Evolutionary conservation across 2,113 vertebrate genomes (phyloP).

Genomic region (Xyrauchen texanus): DNA sequence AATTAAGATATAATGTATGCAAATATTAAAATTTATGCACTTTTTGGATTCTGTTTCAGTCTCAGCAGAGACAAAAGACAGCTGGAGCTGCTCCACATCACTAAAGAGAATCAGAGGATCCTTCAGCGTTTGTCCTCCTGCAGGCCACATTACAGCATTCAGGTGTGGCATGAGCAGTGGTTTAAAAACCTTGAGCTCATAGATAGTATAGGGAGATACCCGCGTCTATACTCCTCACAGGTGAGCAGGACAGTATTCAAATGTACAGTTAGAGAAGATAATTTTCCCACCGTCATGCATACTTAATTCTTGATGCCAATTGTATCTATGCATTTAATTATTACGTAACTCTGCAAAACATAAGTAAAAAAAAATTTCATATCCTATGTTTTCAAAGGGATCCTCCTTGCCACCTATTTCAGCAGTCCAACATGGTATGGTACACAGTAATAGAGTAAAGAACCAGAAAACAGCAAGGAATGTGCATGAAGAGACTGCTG

Average conservation of each 20-base stretch:
- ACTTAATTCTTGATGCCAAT: too few relatives aligned
- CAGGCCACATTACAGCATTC: conserved; percentile 63
- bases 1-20: too few relatives aligned
- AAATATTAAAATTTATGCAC: too few relatives aligned
- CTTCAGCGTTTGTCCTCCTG: conserved; percentile 67
- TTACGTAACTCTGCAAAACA: neutral
- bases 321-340: too few relatives aligned
- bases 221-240: conserved; percentile 34
- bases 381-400: conserved; percentile 2
- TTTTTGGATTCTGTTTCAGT: conserved; percentile 54
- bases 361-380: neutral
- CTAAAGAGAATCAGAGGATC: conserved; percentile 68
- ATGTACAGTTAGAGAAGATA: too few relatives aligned
- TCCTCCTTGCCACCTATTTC: conserved; percentile 7
- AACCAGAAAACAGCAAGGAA: neutral
- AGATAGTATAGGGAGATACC: conserved; percentile 64
- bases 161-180: conserved; percentile 73
- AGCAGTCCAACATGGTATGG: neutral
- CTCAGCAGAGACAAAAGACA: conserved; percentile 67
- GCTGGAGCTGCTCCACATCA: conserved; percentile 65
- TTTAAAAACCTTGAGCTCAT: conserved; percentile 62
- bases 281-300: too few relatives aligned
- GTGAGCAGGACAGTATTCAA: neutral
- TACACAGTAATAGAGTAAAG: neutral
- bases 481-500: neutral